A percentile compares a stretch with the other conserved stretches of the same genome.
Evolutionary conservation across 1,140 invertebrate genomes (phyloP).

Genomic region (Zaprionus tsacasi): DNA sequence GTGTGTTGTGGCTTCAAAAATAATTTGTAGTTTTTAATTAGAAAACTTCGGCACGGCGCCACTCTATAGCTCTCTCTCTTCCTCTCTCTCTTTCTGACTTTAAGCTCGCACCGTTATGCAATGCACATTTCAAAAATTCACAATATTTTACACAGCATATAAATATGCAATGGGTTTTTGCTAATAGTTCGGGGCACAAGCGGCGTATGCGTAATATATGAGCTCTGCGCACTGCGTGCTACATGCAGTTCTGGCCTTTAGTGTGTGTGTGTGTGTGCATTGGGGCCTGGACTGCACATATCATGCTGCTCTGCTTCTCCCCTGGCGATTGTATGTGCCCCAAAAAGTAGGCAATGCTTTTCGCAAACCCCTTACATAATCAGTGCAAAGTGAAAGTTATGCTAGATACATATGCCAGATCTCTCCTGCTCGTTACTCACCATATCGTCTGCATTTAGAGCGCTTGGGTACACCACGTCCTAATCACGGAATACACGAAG

Average conservation of each 20-base stretch:
- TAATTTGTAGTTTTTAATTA: slow-evolving; percentile 82
- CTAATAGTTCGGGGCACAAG: slow-evolving; percentile 68
- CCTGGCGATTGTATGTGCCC: slow-evolving; percentile 13
- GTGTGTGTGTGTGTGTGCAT: not conserved
- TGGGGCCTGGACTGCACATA: not conserved
- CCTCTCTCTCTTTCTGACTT: slow-evolving; percentile 3
- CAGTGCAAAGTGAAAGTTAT: not conserved
- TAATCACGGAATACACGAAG: slow-evolving; percentile 77
- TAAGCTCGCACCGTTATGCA: slow-evolving; percentile 31
- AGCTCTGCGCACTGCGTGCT: slow-evolving; percentile 35
- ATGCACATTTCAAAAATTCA: slow-evolving; percentile 51
- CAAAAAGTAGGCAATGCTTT: slow-evolving; percentile 34
- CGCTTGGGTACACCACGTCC: slow-evolving; percentile 84
- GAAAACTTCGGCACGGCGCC: slow-evolving; percentile 63
- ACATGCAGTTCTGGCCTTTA: not conserved
- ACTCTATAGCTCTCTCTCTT: slow-evolving; percentile 8
- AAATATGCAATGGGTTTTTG: slow-evolving; percentile 68
- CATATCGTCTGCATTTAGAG: slow-evolving; percentile 84
- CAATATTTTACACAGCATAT: slow-evolving; percentile 52
- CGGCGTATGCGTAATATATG: slow-evolving; percentile 65
- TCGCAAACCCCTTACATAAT: slow-evolving; percentile 12
- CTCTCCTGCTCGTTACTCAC: slow-evolving; percentile 53
- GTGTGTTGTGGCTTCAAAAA: slow-evolving; percentile 45
- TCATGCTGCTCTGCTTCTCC: slow-evolving; percentile 14
- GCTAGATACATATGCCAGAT: not conserved